Base-by-base conservation (phyloP, 2,113 vertebrate genomes). In the Pongo pygmaeus region DNA sequence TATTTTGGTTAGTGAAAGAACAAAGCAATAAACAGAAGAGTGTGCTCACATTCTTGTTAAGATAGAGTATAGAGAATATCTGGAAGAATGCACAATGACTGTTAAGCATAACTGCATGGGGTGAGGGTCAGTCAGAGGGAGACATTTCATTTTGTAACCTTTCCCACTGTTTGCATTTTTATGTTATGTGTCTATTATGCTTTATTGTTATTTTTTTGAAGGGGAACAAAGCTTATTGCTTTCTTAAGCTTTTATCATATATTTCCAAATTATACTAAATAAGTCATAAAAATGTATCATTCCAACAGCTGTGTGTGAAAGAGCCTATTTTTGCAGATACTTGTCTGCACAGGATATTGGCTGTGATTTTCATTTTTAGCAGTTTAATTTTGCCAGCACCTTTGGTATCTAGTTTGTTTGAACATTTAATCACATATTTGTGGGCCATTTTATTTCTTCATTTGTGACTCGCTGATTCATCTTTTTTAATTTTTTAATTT, bases 251-350 rank as follows among this genome's bases (percentile, higher is more conserved):
- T 97, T 94, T 95, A 72, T 61, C 8, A 78, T 40, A 23, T 78
- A 89, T 91, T 95, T 74, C 18, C 13, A 97, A 94, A 61, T 91
- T 77, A 94, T 88, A 38, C 46, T 78, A 81, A 96, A 48, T 40
- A 92, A 89, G 5, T 61, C 61, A 79, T 50, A 93, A 17, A 89
- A 97, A 59, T 79, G 20, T 84, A 61, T 46, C 20, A 40, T 40
- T 5, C 46, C 35, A 77, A 9, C 14, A 91, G 35, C 4, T 90
- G 20, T 80, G 25, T 69, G 1, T 86, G 10, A 88, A 38, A 93
- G 95, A 86, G 14, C 27, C 55, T 88, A 13, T 22, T 61, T 93
- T 72, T 20, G 25, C 16, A 93, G 43, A 91, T 78, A 35, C 9
- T 57, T 90, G 48, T 84, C 2, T 77, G 75, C 5, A 23, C 13